Conservation (phyloP, 2,113 vertebrate species). For the Heterocephalus glaber region DNA sequence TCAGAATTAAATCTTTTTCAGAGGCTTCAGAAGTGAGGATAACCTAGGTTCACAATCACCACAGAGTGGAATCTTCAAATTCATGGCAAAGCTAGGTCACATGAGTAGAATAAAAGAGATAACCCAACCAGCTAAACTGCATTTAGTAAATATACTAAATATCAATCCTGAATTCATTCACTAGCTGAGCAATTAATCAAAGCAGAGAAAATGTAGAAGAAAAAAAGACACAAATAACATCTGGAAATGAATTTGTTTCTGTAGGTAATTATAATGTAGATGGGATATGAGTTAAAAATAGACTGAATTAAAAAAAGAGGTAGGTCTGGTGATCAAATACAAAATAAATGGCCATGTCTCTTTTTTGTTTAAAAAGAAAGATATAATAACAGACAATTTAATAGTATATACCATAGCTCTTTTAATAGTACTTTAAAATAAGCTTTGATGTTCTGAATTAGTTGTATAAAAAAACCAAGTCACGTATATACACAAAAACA, state of each 20-base stretch:
- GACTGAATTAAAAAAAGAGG: not conserved
- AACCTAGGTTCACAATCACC: conserved; percentile 46
- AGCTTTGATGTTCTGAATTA: conserved; percentile 51
- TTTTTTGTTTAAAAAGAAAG: conserved; percentile 8
- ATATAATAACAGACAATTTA: not conserved
- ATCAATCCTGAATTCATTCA: conserved; percentile 13
- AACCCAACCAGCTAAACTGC: not conserved
- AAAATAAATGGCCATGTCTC: conserved; percentile 33
- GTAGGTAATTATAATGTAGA: not conserved
- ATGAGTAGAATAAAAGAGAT: conserved; percentile 15
- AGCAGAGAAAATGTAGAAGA: conserved; percentile 46
- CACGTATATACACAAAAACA: not conserved
- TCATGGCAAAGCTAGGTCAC: conserved; percentile 18
- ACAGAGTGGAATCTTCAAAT: conserved; percentile 6
- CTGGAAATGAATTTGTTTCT: conserved; percentile 4
- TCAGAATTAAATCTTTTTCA: conserved; percentile 20
- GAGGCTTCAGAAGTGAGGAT: not conserved
- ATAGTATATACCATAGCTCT: not conserved
- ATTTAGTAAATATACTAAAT: conserved; percentile 2
- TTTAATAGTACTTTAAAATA: conserved; percentile 51
- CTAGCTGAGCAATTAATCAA: conserved; percentile 45
- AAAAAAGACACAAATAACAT: not conserved
- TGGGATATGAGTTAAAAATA: not conserved
- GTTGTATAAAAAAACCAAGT: not conserved
- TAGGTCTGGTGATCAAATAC: conserved; percentile 22